These are phyloP conservation scores for Prunella strophiata DNA, from an alignment of 2,797 vertebrate species.

Conservation along the genomic window DNA sequence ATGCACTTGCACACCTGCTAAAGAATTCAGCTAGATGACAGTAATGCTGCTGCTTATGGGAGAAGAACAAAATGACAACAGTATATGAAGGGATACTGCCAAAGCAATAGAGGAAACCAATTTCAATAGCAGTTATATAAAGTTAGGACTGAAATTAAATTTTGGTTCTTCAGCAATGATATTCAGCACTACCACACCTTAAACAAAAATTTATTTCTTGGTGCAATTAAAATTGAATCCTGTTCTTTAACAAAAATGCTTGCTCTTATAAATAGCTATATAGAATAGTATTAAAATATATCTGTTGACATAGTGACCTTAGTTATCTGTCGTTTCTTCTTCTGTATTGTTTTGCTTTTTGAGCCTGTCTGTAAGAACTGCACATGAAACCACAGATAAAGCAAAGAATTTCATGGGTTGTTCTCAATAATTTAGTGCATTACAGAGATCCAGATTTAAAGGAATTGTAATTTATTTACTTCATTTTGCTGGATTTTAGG, in stretches of 20 bases:
- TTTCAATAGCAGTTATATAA: slow-evolving; percentile 36
- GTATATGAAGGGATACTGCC: slow-evolving; percentile 7
- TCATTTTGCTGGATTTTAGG: background rate
- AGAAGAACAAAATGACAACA: slow-evolving; percentile 13
- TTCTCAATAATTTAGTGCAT: background rate
- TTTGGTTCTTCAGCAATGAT: slow-evolving; percentile 34
- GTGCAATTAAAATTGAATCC: background rate
- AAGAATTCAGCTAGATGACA: slow-evolving; percentile 9
- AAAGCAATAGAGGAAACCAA: slow-evolving; percentile 9
- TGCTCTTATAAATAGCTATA: background rate
- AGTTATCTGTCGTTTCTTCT: background rate
- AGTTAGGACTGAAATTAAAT: slow-evolving; percentile 49
- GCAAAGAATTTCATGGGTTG: background rate
- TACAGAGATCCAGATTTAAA: background rate
- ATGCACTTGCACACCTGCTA: background rate
- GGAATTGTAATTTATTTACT: background rate
- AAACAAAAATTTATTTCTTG: slow-evolving; percentile 17
- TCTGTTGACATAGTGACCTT: background rate
- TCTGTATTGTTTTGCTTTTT: background rate
- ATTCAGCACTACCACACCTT: slow-evolving; percentile 1
- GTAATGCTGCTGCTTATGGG: slow-evolving; percentile 10
- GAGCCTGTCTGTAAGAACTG: background rate
- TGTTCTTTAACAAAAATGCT: background rate
- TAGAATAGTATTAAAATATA: background rate
- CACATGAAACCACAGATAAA: background rate